phyloP scores from a whole-genome alignment of 2,797 vertebrate species.

The Graptemys geographica region DNA sequence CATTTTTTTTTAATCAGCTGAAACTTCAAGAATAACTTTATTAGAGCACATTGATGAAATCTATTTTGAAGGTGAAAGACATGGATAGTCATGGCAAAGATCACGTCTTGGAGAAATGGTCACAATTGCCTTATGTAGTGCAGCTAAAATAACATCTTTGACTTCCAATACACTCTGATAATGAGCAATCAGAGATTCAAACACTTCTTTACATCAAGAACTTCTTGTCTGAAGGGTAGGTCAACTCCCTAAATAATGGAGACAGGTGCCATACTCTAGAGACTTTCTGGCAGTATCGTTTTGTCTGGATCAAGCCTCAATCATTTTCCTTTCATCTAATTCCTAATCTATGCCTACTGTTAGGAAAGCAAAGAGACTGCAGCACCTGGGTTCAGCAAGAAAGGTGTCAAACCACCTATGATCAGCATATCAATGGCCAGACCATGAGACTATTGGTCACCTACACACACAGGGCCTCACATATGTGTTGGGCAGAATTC shows the following conservation, averaged over 20 bases:
- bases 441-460: not conserved
- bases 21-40: not conserved
- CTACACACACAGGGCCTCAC: not conserved
- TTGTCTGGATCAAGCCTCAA: not conserved
- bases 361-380: not conserved
- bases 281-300: not conserved
- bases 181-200: not conserved
- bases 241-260: not conserved
- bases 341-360: not conserved
- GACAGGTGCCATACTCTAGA: not conserved
- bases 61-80: not conserved
- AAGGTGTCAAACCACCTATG: not conserved
- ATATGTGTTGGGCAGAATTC: not conserved
- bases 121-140: not conserved
- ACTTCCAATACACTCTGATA: not conserved
- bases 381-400: not conserved
- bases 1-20: not conserved
- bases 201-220: not conserved
- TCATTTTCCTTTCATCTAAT: not conserved
- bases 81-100: not conserved
- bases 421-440: not conserved
- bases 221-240: not conserved
- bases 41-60: not conserved
- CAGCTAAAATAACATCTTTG: not conserved
- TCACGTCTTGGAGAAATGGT: not conserved